Evolutionary conservation across 2,113 vertebrate species (phyloP).

Genomic region (Anser cygnoides): DNA sequence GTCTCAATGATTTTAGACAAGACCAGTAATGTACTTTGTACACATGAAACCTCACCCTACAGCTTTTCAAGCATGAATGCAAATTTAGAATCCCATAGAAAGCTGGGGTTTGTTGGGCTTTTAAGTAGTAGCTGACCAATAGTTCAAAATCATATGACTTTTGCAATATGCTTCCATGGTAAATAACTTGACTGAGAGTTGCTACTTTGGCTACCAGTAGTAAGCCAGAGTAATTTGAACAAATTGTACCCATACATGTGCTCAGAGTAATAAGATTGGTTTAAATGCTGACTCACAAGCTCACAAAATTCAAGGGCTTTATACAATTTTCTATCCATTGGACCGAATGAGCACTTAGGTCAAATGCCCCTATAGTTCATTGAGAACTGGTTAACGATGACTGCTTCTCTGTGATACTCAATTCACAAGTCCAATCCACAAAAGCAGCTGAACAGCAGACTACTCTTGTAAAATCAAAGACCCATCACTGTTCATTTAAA

Average conservation of each 20-base stretch:
- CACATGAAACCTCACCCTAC: background rate
- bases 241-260: background rate
- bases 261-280: background rate
- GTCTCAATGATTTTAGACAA: background rate
- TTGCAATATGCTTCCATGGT: background rate
- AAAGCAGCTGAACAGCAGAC: background rate
- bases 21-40: background rate
- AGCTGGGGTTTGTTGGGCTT: background rate
- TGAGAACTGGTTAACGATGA: background rate
- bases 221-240: background rate
- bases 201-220: background rate
- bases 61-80: background rate
- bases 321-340: background rate
- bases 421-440: background rate
- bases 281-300: background rate
- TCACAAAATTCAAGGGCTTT: background rate
- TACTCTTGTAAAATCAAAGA: background rate
- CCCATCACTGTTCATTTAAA: background rate
- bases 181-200: background rate
- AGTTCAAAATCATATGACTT: background rate
- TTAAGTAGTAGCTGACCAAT: background rate
- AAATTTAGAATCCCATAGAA: background rate
- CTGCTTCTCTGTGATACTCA: background rate
- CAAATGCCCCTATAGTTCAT: background rate
- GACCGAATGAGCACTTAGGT: background rate